Conservation (phyloP, 2,888 invertebrate genomes). For the Pelosia muscerda region DNA sequence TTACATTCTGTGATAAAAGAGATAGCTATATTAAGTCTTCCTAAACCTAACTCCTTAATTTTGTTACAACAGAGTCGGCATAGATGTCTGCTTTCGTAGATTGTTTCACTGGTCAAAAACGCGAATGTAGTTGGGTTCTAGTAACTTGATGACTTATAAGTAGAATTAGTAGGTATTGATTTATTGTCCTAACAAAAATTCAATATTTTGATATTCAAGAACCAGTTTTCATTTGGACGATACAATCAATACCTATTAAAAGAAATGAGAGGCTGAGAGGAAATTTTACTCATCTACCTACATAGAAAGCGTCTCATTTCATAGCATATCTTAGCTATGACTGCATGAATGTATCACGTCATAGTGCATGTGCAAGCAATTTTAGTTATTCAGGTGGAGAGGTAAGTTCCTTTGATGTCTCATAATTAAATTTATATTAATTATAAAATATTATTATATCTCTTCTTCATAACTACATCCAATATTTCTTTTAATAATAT, state of each 20-base stretch:
- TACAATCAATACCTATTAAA: constrained; percentile 22
- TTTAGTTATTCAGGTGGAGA: constrained; percentile 37
- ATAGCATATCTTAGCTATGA: constrained; percentile 1
- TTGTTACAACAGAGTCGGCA: constrained; percentile 4
- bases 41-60: constrained; percentile 17
- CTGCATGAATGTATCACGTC: constrained; percentile 14
- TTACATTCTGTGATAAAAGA: background rate
- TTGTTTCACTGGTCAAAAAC: constrained; percentile 18
- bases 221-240: constrained; percentile 22
- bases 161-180: background rate
- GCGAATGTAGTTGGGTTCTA: constrained; percentile 21
- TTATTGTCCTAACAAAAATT: constrained; percentile 2
- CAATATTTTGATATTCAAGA: background rate
- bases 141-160: constrained; percentile 29
- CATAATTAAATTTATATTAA: constrained; percentile 18
- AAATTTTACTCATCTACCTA: background rate
- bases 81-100: constrained; percentile 36
- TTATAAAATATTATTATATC: constrained; percentile 19
- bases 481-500: constrained; percentile 25
- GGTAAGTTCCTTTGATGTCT: constrained; percentile 40
- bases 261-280: constrained; percentile 31
- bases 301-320: constrained; percentile 32
- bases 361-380: constrained; percentile 28
- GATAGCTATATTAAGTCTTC: background rate
- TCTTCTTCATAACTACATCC: constrained; percentile 22